Conservation (phyloP, 2,797 vertebrate genomes). For the Aeoliscus strigatus region DNA sequence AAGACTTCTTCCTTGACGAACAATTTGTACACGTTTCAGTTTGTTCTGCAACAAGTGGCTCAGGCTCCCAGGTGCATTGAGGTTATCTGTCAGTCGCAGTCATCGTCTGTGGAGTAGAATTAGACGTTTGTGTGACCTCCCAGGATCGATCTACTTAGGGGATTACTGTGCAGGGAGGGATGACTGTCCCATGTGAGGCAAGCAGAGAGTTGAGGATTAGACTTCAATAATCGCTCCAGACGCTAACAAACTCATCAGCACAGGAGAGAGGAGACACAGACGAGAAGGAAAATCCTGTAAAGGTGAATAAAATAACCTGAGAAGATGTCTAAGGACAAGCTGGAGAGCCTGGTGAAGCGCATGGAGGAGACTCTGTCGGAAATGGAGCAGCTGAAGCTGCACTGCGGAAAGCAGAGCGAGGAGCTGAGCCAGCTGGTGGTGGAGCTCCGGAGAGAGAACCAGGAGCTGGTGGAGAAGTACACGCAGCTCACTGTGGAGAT, state of each 20-base stretch:
- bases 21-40: neutral
- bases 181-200: constrained; percentile 38
- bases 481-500: constrained; percentile 73
- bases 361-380: constrained; percentile 85
- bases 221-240: constrained; percentile 28
- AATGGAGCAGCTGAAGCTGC: constrained; percentile 84
- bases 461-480: constrained; percentile 81
- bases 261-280: neutral
- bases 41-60: constrained; percentile 11
- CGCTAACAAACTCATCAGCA: constrained; percentile 2
- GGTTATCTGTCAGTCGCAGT: constrained; percentile 25
- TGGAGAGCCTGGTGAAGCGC: constrained; percentile 83
- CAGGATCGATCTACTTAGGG: constrained; percentile 68
- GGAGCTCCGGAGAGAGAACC: constrained; percentile 80
- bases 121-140: constrained; percentile 37
- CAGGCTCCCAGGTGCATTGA: constrained; percentile 16
- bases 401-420: constrained; percentile 83
- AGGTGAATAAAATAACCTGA: neutral
- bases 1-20: no score
- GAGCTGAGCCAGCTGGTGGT: constrained; percentile 79
- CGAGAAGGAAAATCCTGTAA: neutral
- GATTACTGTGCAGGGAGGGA: constrained; percentile 58
- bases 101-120: constrained; percentile 14
- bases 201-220: constrained; percentile 50
- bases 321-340: constrained; percentile 82